These are phyloP conservation scores for Plagodis dolabraria DNA, from an alignment of 2,888 invertebrate species.

Conservation along the genomic window DNA sequence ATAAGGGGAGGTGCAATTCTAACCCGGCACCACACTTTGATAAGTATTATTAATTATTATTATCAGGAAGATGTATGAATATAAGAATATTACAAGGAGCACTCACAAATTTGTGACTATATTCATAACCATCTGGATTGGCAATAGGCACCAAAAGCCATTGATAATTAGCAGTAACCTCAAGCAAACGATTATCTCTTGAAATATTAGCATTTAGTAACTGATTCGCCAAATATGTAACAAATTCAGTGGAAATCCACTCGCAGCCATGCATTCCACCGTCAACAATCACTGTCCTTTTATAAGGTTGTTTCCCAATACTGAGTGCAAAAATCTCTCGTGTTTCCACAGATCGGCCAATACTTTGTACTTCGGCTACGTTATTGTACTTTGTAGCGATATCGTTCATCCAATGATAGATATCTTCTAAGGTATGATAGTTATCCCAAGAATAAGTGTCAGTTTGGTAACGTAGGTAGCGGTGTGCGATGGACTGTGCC, in stretches of 20 bases:
- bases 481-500: slow-evolving; percentile 44
- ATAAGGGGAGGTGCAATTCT: too few species aligned
- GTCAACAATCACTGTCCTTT: slow-evolving; percentile 82
- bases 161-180: slow-evolving; percentile 77
- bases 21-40: too few species aligned
- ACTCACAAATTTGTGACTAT: slow-evolving; percentile 43
- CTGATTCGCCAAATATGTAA: slow-evolving; percentile 84
- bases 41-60: not conserved
- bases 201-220: slow-evolving; percentile 68
- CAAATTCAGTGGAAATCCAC: slow-evolving; percentile 87
- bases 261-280: slow-evolving; percentile 90
- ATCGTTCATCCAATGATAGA: slow-evolving; percentile 84
- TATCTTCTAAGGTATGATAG: slow-evolving; percentile 85
- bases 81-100: slow-evolving; percentile 42
- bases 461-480: slow-evolving; percentile 44
- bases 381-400: slow-evolving; percentile 63
- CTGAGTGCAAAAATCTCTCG: slow-evolving; percentile 63
- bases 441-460: slow-evolving; percentile 72
- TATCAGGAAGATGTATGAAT: too few species aligned
- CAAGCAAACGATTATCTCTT: slow-evolving; percentile 53
- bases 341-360: slow-evolving; percentile 77
- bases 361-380: slow-evolving; percentile 54
- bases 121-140: slow-evolving; percentile 86
- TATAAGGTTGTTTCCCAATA: slow-evolving; percentile 35
- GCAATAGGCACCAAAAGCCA: slow-evolving; percentile 89